Conservation (phyloP, 2,888 invertebrate genomes). For the Thysanoteuthis rhombus region DNA sequence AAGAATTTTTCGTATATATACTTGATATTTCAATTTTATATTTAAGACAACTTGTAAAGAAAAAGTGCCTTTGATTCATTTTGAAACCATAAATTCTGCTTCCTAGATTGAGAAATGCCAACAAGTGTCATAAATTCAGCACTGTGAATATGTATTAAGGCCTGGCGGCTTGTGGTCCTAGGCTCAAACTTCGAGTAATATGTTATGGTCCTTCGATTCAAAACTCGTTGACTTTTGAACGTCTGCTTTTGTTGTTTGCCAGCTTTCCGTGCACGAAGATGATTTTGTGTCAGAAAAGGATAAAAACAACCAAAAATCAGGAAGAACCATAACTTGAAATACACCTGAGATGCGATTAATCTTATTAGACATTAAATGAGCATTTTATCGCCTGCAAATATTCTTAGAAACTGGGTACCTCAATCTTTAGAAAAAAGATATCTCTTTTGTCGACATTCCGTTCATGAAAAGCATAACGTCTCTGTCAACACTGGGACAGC, state of each 20-base stretch:
- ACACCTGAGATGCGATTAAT: not conserved
- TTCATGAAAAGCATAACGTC: not conserved
- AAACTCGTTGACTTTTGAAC: not conserved
- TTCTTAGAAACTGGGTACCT: not conserved
- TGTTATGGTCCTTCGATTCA: not conserved
- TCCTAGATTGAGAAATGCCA: not conserved
- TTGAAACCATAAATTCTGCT: not conserved
- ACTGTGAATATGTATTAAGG: not conserved
- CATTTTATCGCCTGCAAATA: not conserved
- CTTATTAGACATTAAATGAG: not conserved
- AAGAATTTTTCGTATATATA: not conserved
- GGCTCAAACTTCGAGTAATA: not conserved
- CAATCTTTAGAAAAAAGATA: too few relatives aligned
- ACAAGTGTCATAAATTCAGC: not conserved
- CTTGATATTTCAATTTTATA: not conserved
- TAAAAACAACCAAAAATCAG: too few relatives aligned
- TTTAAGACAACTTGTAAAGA: not conserved
- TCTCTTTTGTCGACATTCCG: not conserved
- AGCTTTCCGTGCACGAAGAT: not conserved
- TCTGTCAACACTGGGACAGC: not conserved
- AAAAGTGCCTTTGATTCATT: not conserved
- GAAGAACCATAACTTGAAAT: not conserved
- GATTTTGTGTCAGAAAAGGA: too few relatives aligned
- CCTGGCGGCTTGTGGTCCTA: not conserved
- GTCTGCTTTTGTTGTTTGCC: not conserved